Conservation (phyloP, 2,797 vertebrate species). For the Sphenopsis melanotis region DNA sequence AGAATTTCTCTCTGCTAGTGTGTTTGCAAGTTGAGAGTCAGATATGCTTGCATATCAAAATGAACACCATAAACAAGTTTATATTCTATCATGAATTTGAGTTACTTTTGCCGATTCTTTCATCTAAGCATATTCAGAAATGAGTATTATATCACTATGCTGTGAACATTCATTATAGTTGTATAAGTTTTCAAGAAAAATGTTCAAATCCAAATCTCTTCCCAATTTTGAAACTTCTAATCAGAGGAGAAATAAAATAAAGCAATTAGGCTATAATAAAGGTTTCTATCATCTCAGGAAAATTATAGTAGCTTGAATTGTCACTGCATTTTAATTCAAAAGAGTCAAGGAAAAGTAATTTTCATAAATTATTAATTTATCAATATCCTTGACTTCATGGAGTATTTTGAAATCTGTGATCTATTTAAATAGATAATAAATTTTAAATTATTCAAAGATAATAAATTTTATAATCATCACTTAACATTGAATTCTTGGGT, state of each 20-base stretch:
- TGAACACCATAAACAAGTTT: constrained; percentile 8
- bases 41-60: constrained; percentile 23
- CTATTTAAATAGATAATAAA: no score
- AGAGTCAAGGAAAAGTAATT: constrained; percentile 26
- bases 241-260: constrained; percentile 24
- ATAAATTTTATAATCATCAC: constrained; percentile 33
- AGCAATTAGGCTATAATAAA: constrained; percentile 17
- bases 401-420: constrained; percentile 39
- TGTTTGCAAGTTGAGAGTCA: background rate
- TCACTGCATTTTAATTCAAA: constrained; percentile 14
- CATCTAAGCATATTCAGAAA: constrained; percentile 18
- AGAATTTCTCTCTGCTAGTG: background rate
- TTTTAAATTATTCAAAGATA: constrained; percentile 31
- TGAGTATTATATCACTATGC: background rate
- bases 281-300: background rate
- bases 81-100: background rate
- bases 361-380: constrained; percentile 63
- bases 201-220: constrained; percentile 19
- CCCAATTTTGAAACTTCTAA: constrained; percentile 35
- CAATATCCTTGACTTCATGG: constrained; percentile 26
- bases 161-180: constrained; percentile 33
- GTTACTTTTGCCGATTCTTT: background rate
- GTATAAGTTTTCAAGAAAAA: background rate
- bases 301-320: background rate
- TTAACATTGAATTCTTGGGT: constrained; percentile 13